Percentiles rank a stretch among this genome's conserved stretches.
phyloP scores from a whole-genome alignment of 1,140 invertebrate genomes.

The Trichonephila clavipes region DNA sequence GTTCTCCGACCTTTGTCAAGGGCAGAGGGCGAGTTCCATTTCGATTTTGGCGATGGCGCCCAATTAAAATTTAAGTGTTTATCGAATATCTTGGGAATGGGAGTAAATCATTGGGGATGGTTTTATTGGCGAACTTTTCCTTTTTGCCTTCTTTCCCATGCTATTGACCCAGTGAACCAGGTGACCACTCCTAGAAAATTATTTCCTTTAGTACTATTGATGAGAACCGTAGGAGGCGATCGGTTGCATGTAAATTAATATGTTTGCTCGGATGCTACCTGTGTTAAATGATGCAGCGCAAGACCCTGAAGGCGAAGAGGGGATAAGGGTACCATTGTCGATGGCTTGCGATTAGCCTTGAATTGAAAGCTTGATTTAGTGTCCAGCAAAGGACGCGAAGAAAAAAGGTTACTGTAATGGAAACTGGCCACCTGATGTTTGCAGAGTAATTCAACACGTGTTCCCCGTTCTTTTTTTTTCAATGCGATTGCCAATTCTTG shows the following conservation, averaged over 20 bases:
- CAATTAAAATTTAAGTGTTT: slow-evolving; percentile 51
- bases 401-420: slow-evolving; percentile 8
- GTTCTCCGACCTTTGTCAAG: slow-evolving; percentile 37
- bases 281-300: neutral
- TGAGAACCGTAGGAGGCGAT: neutral
- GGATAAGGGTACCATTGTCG: neutral
- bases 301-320: neutral
- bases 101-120: neutral
- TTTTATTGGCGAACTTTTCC: neutral
- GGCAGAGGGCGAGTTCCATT: slow-evolving; percentile 15
- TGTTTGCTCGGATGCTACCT: neutral
- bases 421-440: neutral
- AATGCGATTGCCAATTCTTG: neutral
- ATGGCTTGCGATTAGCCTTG: neutral
- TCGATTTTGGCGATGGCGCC: slow-evolving; percentile 33
- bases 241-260: neutral
- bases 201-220: neutral
- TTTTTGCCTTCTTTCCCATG: neutral
- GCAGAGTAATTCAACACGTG: neutral
- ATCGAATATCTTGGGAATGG: neutral
- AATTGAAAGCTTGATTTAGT: neutral
- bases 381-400: neutral
- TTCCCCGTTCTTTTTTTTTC: neutral
- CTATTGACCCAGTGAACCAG: slow-evolving; percentile 50
- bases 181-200: slow-evolving; percentile 3